Evolutionary conservation across 2,888 invertebrate genomes (phyloP).

Genomic region (Heliconius aoede): DNA sequence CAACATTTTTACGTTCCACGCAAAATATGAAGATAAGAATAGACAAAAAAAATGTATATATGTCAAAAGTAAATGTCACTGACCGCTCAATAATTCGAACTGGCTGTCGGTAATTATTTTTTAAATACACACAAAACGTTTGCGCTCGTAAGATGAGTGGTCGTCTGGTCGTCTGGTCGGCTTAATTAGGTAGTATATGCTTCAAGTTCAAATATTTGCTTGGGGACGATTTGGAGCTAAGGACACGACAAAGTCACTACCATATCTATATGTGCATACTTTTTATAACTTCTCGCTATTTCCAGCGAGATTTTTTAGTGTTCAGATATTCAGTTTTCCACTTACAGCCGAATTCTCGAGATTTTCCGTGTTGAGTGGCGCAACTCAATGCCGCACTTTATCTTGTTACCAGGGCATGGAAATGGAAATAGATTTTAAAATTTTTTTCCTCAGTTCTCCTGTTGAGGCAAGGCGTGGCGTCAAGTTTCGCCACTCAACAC

Average conservation of each 20-base stretch:
- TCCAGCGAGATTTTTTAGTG: no score
- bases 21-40: no score
- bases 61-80: conserved; percentile 17
- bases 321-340: no score
- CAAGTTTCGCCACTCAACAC: no score
- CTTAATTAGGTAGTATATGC: conserved; percentile 30
- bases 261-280: no score
- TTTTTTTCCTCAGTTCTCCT: no score
- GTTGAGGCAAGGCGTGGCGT: no score
- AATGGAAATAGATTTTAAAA: no score
- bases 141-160: conserved; percentile 43
- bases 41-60: no score
- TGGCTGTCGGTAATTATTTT: conserved; percentile 35
- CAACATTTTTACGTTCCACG: no score
- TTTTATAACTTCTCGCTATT: no score
- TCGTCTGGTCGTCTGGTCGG: conserved; percentile 40
- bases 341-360: neutral
- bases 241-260: neutral
- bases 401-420: neutral
- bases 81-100: conserved; percentile 39
- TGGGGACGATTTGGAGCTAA: conserved; percentile 31
- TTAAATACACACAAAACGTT: conserved; percentile 29
- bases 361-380: no score
- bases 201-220: conserved; percentile 37
- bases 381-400: neutral